These are phyloP conservation scores for Coregonus ussuriensis DNA, from an alignment of 2,797 vertebrate species.

Conservation along the genomic window DNA sequence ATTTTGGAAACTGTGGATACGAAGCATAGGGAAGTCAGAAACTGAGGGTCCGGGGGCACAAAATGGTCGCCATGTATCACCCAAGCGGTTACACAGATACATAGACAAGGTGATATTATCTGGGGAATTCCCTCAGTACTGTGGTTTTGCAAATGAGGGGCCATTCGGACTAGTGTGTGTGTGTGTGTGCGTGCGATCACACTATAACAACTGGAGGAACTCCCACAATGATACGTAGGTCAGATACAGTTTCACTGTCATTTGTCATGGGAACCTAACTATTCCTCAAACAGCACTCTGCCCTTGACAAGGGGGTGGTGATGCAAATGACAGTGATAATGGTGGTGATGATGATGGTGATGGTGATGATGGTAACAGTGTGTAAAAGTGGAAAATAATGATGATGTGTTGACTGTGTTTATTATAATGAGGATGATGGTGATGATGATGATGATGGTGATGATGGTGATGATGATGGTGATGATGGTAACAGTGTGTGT, in stretches of 20 bases:
- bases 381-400: background rate
- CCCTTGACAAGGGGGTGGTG: background rate
- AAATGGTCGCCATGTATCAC: background rate
- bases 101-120: conserved; percentile 63
- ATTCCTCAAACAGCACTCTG: background rate
- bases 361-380: background rate
- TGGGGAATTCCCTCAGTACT: conserved; percentile 70
- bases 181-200: conserved; percentile 11
- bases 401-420: background rate
- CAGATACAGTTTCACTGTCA: too few relatives aligned
- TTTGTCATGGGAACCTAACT: background rate
- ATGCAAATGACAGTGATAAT: background rate
- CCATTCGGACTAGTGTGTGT: conserved; percentile 22
- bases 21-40: conserved; percentile 29
- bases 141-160: background rate
- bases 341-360: background rate
- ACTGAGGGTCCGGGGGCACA: conserved; percentile 9
- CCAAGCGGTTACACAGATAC: conserved; percentile 15
- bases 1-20: conserved; percentile 90
- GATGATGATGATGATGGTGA: too few relatives aligned
- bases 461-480: background rate
- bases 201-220: background rate
- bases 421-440: background rate
- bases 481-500: background rate
- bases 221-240: too few relatives aligned